Percentiles rank a stretch among this genome's conserved stretches.
Conservation (phyloP, 1,140 invertebrate genomes). For the Bombus waltoni region DNA sequence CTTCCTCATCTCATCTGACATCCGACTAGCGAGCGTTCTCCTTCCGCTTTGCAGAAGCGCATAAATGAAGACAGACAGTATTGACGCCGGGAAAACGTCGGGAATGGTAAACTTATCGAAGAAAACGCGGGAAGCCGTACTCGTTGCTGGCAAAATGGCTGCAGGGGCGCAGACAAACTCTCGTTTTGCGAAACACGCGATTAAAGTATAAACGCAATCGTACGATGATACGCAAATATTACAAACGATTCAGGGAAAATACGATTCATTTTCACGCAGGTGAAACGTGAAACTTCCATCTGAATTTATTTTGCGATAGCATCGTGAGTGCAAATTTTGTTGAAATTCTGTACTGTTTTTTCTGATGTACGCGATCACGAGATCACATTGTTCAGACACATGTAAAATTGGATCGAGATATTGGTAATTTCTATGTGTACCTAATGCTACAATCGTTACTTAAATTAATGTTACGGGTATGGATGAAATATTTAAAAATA, state of each 20-base stretch:
- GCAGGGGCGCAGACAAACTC: constrained; percentile 49
- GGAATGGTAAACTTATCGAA: constrained; percentile 43
- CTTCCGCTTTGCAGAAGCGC: constrained; percentile 16
- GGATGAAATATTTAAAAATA: background rate
- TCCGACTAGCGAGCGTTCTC: constrained; percentile 14
- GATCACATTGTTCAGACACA: too few species aligned
- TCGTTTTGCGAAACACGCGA: constrained; percentile 60
- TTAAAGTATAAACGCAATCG: constrained; percentile 62
- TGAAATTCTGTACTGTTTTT: background rate
- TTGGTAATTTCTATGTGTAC: too few species aligned
- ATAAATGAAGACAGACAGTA: constrained; percentile 72
- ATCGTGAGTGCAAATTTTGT: background rate
- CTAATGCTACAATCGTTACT: too few species aligned
- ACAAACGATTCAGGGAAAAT: constrained; percentile 24
- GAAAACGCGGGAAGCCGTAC: constrained; percentile 65
- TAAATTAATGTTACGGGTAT: background rate
- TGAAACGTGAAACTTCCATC: background rate
- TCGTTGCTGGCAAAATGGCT: constrained; percentile 54
- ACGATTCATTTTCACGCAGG: background rate
- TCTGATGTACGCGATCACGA: too few species aligned
- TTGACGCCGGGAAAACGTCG: constrained; percentile 57
- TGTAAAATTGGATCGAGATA: too few species aligned
- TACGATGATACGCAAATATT: constrained; percentile 7
- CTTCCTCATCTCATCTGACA: constrained; percentile 39
- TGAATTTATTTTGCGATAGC: background rate